These are phyloP conservation scores for Erythrolamprus reginae DNA, from an alignment of 2,113 vertebrate species.

Conservation along the genomic window DNA sequence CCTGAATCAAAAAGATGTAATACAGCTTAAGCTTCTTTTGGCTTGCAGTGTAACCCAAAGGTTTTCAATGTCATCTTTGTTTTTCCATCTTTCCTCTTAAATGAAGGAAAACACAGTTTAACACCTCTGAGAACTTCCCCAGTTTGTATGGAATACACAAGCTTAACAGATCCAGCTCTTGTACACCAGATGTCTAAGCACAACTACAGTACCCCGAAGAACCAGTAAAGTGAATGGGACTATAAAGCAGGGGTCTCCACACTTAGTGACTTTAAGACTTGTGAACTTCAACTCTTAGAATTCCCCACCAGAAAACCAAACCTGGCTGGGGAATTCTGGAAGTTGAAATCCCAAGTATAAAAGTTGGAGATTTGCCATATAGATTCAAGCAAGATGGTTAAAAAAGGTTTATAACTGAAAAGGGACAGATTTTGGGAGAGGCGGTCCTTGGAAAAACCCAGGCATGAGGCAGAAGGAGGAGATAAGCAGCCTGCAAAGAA, in stretches of 20 bases:
- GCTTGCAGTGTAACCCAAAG: background rate
- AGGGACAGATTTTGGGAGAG: background rate
- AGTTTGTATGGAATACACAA: background rate
- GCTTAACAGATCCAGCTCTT: background rate
- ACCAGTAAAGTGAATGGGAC: background rate
- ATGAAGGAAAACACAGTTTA: background rate
- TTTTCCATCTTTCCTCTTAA: background rate
- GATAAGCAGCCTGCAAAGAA: background rate
- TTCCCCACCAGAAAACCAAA: background rate
- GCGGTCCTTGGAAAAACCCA: background rate
- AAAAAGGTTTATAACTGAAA: background rate
- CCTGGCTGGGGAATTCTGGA: background rate
- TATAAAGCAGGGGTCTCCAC: background rate
- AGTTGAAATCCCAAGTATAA: background rate
- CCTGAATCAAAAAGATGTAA: background rate
- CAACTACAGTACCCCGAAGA: background rate
- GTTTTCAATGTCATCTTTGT: background rate
- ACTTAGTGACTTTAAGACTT: background rate
- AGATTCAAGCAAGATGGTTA: background rate
- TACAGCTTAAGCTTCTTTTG: background rate
- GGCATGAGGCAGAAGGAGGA: background rate
- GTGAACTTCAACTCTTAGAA: background rate
- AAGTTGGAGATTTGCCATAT: background rate
- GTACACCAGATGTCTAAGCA: background rate
- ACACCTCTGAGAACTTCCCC: background rate